Evolutionary conservation across 2,888 invertebrate species (phyloP).

Genomic region (Scrobipalpa atriplicella): DNA sequence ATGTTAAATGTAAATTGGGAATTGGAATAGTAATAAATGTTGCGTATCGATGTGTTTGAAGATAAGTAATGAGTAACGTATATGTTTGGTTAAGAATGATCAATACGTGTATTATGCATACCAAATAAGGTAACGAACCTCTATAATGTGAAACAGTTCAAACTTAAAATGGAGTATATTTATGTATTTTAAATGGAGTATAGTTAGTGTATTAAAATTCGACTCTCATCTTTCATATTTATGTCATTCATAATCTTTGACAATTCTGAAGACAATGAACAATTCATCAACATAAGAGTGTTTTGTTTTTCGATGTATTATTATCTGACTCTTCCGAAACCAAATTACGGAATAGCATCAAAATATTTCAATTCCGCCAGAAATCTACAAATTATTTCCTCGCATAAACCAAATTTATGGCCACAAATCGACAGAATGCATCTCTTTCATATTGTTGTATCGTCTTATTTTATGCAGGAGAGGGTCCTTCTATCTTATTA

Average conservation of each 20-base stretch:
- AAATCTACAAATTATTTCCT: neutral
- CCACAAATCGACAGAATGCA: conserved; percentile 54
- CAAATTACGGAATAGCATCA: neutral
- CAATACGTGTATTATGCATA: conserved; percentile 39
- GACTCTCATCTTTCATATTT: no score
- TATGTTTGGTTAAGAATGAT: conserved; percentile 67
- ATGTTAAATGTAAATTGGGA: conserved; percentile 42
- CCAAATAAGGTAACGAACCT: no score
- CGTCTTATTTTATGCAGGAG: conserved; percentile 65
- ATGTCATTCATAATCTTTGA: no score
- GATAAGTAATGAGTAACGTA: conserved; percentile 80
- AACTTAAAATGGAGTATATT: no score
- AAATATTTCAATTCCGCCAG: neutral
- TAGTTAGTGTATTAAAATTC: no score
- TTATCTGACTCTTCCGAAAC: no score
- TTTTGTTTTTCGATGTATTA: no score
- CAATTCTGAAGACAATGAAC: no score
- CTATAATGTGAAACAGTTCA: no score
- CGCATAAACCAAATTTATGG: conserved; percentile 51
- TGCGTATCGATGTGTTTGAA: conserved; percentile 81
- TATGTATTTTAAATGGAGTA: no score
- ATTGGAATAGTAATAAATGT: conserved; percentile 75
- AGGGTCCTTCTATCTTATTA: conserved; percentile 60
- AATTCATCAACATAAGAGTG: no score
- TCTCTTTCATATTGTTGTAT: conserved; percentile 36